Evolutionary conservation across 2,888 invertebrate species (phyloP).

Genomic region (Coelinius sp.): DNA sequence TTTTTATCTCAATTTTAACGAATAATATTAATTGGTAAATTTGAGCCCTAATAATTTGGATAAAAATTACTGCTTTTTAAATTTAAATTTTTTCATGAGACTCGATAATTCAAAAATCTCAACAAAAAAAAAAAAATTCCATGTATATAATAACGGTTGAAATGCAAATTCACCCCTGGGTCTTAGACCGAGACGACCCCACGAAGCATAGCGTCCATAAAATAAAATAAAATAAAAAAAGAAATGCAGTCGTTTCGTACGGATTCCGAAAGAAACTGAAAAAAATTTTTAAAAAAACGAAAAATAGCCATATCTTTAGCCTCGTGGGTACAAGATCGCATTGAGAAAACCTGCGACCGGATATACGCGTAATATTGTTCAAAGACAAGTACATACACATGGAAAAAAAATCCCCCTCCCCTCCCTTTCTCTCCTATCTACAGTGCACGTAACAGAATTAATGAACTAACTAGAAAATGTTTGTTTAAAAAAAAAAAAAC

Average conservation of each 20-base stretch:
- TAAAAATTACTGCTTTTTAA: background rate
- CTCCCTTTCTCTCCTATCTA: background rate
- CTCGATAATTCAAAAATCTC: no score
- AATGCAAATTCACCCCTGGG: conserved; percentile 30
- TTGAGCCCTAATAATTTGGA: no score
- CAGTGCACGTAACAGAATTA: conserved; percentile 56
- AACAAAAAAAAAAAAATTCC: conserved; percentile 4
- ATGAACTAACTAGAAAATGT: conserved; percentile 64
- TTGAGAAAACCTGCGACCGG: conserved; percentile 36
- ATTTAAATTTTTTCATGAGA: background rate
- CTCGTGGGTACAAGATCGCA: background rate
- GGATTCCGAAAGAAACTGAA: background rate
- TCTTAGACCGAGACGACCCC: conserved; percentile 27
- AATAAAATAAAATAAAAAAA: background rate
- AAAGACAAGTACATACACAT: conserved; percentile 27
- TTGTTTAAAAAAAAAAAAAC: background rate
- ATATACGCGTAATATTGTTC: conserved; percentile 49
- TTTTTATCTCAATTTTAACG: no score
- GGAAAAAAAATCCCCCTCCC: conserved; percentile 33
- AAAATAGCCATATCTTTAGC: background rate
- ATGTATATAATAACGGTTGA: conserved; percentile 17
- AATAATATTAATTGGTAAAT: no score
- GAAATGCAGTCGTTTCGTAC: background rate
- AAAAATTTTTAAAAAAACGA: background rate
- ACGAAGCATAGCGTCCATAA: background rate